Conservation (phyloP, 2,888 invertebrate species). For the Ophioninae sp. region DNA sequence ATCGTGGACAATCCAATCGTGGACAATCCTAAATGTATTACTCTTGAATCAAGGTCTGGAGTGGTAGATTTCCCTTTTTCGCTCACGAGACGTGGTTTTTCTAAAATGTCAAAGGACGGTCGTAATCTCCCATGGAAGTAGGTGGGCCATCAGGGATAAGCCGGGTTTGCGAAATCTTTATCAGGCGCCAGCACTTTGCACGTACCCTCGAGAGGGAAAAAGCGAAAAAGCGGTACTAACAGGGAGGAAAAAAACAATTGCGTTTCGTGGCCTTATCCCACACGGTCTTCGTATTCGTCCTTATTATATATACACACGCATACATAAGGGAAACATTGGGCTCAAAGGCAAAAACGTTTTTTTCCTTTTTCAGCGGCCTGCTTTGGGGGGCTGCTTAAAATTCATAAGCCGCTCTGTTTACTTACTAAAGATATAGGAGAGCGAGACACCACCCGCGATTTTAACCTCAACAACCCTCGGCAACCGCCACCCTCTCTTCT, state of each 20-base stretch:
- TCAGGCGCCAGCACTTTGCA: conserved; percentile 39
- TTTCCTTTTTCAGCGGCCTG: conserved; percentile 58
- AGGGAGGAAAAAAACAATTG: conserved; percentile 4
- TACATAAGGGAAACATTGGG: conserved; percentile 62
- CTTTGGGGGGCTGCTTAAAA: conserved; percentile 75
- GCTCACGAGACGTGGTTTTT: background rate
- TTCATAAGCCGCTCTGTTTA: conserved; percentile 80
- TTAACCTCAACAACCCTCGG: background rate
- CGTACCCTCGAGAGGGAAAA: background rate
- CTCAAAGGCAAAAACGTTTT: conserved; percentile 70
- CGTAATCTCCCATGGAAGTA: conserved; percentile 24
- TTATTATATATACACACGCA: conserved; percentile 25
- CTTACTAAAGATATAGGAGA: conserved; percentile 78
- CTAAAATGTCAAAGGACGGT: background rate
- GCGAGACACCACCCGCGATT: conserved; percentile 37
- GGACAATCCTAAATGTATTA: background rate
- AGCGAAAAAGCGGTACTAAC: background rate
- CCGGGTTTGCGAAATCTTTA: conserved; percentile 48
- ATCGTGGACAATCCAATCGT: too few relatives aligned
- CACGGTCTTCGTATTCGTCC: conserved; percentile 7
- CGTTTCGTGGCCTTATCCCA: background rate
- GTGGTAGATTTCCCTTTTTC: background rate
- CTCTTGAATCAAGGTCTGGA: background rate
- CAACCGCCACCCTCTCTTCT: conserved; percentile 12
- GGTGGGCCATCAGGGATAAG: conserved; percentile 41